Base-by-base conservation (phyloP, 2,888 invertebrate genomes). In the Erynnis tages region DNA sequence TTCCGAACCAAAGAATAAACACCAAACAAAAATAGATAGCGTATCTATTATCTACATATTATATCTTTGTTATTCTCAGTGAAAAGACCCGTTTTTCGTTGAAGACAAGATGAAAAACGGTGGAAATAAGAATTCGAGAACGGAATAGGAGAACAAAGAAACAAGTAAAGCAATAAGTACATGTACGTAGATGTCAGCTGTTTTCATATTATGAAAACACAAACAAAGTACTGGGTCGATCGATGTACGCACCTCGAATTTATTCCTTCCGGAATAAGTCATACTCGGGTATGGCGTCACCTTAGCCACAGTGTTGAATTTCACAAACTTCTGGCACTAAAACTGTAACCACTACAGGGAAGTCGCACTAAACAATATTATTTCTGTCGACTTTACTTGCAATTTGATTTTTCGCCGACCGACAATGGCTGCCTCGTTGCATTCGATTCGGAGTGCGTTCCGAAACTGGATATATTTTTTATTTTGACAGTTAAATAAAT, bases 231-330 rank as follows among this genome's bases (percentile, higher is more conserved):
- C 57, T 23, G 34, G 5, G 44, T 40, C 56, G 62, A 73, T 77
- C 65, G 69, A 73, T 74, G 40, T 55, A 73, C 91, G 79, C 75
- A 92, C 92, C 90, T 92, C 92, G 76, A 92, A 91, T 84, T 91
- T 92, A 81, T 91, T 92, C 86, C 92, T 90, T 69, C 91, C 91
- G 75, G 91, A 91, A 87, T 91, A 91, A 80, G 89, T 90, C 92
- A 92, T 92, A 70, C 70, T 86, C 69, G 91, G 82, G 70, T 81
- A 83, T 48, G 88, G 87, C 55, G 85, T 87, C 71, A 89, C 81
- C 71, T 88, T 88, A 78, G 89, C 89, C 88, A 89, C 88, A 80
- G 73, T 86, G 82, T 68, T 67, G 61, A 71, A 68, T 79, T 80
- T 69, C 66, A 66, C 61, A 65, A 45, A 57, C 50, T 55, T 55